These are phyloP conservation scores for Lycocerus yunnanus DNA, from an alignment of 2,888 invertebrate genomes.

Conservation along the genomic window DNA sequence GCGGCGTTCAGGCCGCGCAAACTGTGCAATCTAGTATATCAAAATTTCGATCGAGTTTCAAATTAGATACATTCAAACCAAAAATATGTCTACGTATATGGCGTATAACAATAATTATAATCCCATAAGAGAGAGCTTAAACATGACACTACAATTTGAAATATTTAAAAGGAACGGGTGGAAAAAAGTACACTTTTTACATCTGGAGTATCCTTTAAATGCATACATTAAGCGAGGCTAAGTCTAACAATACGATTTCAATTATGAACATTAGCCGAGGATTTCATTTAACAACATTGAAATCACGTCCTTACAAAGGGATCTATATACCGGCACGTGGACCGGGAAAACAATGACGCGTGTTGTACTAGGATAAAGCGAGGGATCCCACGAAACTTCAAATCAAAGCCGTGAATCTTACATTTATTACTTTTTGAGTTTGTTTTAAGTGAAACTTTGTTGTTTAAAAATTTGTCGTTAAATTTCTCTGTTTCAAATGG, in stretches of 20 bases:
- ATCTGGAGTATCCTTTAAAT: background rate
- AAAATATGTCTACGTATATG: too few species aligned
- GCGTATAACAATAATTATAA: too few species aligned
- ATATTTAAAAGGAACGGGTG: background rate
- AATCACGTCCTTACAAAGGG: constrained; percentile 53
- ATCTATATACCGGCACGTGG: constrained; percentile 53
- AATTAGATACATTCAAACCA: too few species aligned
- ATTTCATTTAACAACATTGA: constrained; percentile 50
- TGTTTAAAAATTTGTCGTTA: background rate
- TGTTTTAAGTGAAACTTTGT: background rate
- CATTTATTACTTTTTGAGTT: background rate
- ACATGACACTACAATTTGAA: background rate
- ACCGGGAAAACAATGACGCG: constrained; percentile 52
- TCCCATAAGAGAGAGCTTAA: background rate
- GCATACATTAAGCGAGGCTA: background rate
- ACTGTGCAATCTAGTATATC: too few species aligned
- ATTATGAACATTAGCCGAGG: constrained; percentile 51
- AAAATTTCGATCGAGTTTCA: too few species aligned
- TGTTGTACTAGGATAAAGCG: constrained; percentile 38
- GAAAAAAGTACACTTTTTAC: background rate
- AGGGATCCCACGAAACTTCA: constrained; percentile 5
- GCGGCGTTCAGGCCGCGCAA: too few species aligned
- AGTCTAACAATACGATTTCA: constrained; percentile 50
- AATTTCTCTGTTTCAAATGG: background rate
- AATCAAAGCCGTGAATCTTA: background rate